phyloP scores from a whole-genome alignment of 1,140 invertebrate genomes.

The Bombus cullumanus region DNA sequence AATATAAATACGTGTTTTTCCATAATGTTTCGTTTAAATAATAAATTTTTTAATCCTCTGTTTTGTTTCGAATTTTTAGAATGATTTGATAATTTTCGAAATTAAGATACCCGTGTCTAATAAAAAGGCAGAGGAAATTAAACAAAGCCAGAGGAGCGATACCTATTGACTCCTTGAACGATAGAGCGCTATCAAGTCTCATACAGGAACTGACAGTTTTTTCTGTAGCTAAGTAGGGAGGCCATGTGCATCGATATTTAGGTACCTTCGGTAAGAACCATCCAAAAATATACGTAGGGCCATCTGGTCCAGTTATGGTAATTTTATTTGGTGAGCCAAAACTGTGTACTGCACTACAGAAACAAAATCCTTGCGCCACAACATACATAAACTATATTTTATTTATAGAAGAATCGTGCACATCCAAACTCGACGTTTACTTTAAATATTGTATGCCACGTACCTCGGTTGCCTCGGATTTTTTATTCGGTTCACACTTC shows the following conservation, averaged over 20 bases:
- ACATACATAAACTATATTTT: conserved; percentile 13
- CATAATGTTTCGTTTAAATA: background rate
- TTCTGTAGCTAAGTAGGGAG: conserved; percentile 21
- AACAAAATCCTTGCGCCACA: conserved; percentile 9
- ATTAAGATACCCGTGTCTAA: too few relatives aligned
- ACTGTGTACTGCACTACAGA: conserved; percentile 18
- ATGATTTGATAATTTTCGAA: background rate
- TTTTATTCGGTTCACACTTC: background rate
- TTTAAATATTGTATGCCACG: conserved; percentile 25
- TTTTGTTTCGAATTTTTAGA: background rate
- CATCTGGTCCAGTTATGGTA: conserved; percentile 49
- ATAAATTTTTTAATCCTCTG: background rate
- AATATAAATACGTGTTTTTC: background rate
- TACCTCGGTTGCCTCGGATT: background rate
- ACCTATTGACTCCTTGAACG: background rate
- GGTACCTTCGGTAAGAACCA: conserved; percentile 52
- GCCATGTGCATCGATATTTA: conserved; percentile 64
- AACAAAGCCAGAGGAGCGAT: background rate
- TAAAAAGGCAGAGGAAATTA: background rate
- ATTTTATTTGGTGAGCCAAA: conserved; percentile 64
- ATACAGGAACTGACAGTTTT: conserved; percentile 23
- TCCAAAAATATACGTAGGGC: conserved; percentile 59
- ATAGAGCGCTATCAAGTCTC: background rate
- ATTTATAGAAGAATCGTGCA: conserved; percentile 17
- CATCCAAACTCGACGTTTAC: background rate